Percentiles rank a stretch among this genome's conserved stretches.
Evolutionary conservation across 2,888 invertebrate genomes (phyloP).

Genomic region (Noctua comes): DNA sequence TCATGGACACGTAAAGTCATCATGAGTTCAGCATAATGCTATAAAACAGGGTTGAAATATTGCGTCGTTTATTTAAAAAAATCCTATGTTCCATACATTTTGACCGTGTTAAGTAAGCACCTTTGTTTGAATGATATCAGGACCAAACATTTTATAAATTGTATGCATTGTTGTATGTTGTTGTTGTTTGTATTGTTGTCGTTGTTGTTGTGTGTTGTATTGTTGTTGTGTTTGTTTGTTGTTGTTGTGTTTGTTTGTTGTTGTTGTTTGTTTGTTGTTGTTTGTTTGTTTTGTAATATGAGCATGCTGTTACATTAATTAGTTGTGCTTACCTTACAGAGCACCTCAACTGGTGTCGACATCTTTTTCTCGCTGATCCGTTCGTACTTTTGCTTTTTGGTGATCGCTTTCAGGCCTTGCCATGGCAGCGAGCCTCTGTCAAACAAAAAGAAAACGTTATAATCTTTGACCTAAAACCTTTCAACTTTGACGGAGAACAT

Average conservation of each 20-base stretch:
- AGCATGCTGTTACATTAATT: not conserved
- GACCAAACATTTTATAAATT: no score
- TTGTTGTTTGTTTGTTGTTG: no score
- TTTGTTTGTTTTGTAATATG: no score
- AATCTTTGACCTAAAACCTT: not conserved
- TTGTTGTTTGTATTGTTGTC: no score
- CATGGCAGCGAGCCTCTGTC: constrained; percentile 96
- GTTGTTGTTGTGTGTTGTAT: no score
- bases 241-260: no score
- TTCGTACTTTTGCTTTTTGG: constrained; percentile 99
- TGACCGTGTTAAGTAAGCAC: not conserved
- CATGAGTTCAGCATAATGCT: not conserved
- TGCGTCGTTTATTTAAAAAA: not conserved
- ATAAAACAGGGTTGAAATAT: not conserved
- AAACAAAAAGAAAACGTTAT: constrained; percentile 4
- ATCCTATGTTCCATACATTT: not conserved
- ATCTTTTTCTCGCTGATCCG: constrained; percentile 99
- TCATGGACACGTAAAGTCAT: not conserved
- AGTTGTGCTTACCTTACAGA: constrained; percentile 94
- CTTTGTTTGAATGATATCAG: no score
- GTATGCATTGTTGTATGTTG: no score
- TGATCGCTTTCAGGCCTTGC: constrained; percentile 99
- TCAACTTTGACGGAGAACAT: not conserved
- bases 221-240: no score
- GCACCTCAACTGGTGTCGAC: constrained; percentile 99